phyloP scores from a whole-genome alignment of 2,113 vertebrate species.

The Rhadina sibilatrix region DNA sequence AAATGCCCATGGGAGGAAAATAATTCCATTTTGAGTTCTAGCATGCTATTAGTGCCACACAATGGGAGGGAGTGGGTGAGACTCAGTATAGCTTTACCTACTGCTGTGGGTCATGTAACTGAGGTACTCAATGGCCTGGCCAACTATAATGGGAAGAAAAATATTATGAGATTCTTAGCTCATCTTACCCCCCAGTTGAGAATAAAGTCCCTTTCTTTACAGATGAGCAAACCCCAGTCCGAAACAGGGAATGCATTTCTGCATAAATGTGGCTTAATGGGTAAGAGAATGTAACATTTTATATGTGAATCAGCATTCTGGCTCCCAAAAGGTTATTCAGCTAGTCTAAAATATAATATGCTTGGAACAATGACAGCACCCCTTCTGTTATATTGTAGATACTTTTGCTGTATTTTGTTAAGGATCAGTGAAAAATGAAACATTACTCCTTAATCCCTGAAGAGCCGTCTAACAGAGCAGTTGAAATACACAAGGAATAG shows the following conservation, averaged over 20 bases:
- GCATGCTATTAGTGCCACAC: background rate
- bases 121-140: background rate
- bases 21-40: background rate
- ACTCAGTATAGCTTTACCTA: background rate
- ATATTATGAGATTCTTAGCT: constrained; percentile 42
- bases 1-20: background rate
- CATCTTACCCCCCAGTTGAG: constrained; percentile 31
- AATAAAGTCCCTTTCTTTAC: constrained; percentile 53
- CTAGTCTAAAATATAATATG: constrained; percentile 48
- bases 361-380: constrained; percentile 63
- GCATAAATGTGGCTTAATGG: constrained; percentile 31
- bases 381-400: constrained; percentile 56
- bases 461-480: constrained; percentile 12
- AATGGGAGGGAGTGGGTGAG: background rate
- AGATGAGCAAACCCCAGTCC: constrained; percentile 32
- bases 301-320: constrained; percentile 48
- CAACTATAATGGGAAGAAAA: constrained; percentile 41
- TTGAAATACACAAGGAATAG: constrained; percentile 41
- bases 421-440: constrained; percentile 64
- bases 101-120: background rate
- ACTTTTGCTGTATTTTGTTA: constrained; percentile 49
- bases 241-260: constrained; percentile 18
- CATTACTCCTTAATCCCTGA: constrained; percentile 50
- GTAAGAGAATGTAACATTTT: constrained; percentile 20
- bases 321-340: constrained; percentile 51